Evolutionary conservation across 1,140 invertebrate genomes (phyloP).

Genomic region (Polypedilum pembai): DNA sequence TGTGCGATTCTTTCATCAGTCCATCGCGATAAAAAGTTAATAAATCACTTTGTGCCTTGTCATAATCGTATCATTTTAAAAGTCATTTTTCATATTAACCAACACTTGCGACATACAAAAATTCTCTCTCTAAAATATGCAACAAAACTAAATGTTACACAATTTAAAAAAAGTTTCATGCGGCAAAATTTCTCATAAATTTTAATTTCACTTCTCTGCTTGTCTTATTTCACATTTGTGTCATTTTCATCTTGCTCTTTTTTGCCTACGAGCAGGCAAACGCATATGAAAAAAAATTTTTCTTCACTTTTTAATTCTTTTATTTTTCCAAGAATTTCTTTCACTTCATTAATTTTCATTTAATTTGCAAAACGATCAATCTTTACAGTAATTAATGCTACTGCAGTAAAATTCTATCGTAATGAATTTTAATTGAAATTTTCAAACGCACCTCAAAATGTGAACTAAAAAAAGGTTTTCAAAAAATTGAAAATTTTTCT

Average conservation of each 20-base stretch:
- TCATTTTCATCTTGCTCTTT: background rate
- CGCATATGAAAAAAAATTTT: background rate
- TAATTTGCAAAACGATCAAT: constrained; percentile 1
- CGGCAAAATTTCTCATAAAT: background rate
- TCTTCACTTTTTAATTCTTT: background rate
- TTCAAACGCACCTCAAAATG: too few species aligned
- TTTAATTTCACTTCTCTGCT: background rate
- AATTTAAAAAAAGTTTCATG: background rate
- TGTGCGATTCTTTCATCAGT: background rate
- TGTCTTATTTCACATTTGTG: background rate
- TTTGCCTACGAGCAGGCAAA: background rate
- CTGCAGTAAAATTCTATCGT: too few species aligned
- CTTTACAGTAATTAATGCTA: background rate
- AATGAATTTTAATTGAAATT: too few species aligned
- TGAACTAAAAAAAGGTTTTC: too few species aligned
- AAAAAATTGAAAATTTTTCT: too few species aligned
- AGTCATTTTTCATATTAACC: too few species aligned
- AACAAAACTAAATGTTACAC: background rate
- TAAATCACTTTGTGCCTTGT: too few species aligned
- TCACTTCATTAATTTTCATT: constrained; percentile 19
- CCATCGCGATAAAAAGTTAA: too few species aligned
- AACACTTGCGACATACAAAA: too few species aligned
- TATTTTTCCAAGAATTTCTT: constrained; percentile 13
- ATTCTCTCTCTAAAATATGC: background rate
- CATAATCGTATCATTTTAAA: too few species aligned